Evolutionary conservation across 2,113 vertebrate genomes (phyloP).

Genomic region (Puma concolor): DNA sequence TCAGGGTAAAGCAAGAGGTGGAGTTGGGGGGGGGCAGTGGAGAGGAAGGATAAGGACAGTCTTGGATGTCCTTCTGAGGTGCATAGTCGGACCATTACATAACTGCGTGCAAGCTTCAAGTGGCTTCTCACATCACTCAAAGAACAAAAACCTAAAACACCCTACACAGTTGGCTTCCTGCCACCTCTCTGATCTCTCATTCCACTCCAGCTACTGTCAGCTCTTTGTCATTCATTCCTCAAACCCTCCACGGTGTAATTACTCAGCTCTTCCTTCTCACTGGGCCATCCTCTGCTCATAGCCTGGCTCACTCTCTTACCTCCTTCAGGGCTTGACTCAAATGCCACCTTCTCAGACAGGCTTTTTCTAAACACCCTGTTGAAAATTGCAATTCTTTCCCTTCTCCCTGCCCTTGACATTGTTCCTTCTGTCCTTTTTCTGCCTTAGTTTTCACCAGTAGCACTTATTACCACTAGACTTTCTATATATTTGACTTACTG

Average conservation of each 20-base stretch:
- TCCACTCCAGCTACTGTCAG: background rate
- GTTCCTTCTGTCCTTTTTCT: background rate
- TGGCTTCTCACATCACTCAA: background rate
- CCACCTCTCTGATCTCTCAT: background rate
- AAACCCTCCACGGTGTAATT: background rate
- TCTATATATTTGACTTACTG: background rate
- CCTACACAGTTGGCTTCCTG: background rate
- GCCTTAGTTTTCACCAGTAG: background rate
- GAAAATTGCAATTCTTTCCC: background rate
- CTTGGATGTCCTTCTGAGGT: background rate
- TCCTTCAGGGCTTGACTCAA: background rate
- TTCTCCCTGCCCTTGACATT: background rate
- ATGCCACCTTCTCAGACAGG: background rate
- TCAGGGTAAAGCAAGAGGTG: background rate
- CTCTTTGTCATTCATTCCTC: background rate
- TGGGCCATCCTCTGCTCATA: no score
- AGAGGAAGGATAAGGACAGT: no score
- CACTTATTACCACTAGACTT: background rate
- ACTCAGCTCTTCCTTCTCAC: background rate
- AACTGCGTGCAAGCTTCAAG: background rate
- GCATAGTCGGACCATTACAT: background rate
- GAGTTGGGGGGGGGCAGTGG: no score
- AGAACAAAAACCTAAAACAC: background rate
- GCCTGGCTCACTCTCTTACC: background rate
- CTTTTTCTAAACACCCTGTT: background rate